Evolutionary conservation across 1,140 invertebrate genomes (phyloP), one percentile per base, ranked within the genome.

Genomic region (Drosophila carrolli): DNA sequence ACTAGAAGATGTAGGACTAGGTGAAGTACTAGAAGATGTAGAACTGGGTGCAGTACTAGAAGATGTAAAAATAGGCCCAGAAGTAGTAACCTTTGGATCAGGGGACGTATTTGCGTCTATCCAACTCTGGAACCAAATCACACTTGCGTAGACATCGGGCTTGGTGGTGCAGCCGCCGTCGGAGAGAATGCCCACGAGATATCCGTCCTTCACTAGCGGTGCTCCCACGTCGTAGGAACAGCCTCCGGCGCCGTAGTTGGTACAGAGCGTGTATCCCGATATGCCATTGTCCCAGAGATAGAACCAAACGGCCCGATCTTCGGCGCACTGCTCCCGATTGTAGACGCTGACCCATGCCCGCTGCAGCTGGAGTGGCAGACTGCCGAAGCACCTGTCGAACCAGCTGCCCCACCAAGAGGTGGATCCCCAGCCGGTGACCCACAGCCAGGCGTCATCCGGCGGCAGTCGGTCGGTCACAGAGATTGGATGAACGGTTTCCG

Each of bases 351-450:
- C 35, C 10, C 27, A 11, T 14, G n/a, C 37, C 5, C 4, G 8
- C 19, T 70, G 67, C 16, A 57, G 41, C 3, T 6, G 5, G 27
- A 32, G 8, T 0, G 44, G 61, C 32, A 35, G 13, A 19, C 51
- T 57, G 51, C 37, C 16, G 9, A 51, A 53, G 11, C 2, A 40
- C n/a, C 43, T 19, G 16, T 41, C 63, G 27, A 16, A 66, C 50
- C 50, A 71, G 43, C 50, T 57, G 11, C n/a, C 65, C 61, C 19
- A 41, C 51, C 27, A 70, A 19, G 51, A 50, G 65, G 51, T 48
- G 5, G 65, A 68, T 29, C 67, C 67, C 67, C 67, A 71, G 51
- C 67, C 67, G 35, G 48, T 13, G 9, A 71, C 65, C 37, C n/a
- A 6, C 1, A 10, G 37, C 44, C 10, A 29, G 9, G 11, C 2